Conservation (phyloP, 2,797 vertebrate species). For the Anisognathus igniventris region DNA sequence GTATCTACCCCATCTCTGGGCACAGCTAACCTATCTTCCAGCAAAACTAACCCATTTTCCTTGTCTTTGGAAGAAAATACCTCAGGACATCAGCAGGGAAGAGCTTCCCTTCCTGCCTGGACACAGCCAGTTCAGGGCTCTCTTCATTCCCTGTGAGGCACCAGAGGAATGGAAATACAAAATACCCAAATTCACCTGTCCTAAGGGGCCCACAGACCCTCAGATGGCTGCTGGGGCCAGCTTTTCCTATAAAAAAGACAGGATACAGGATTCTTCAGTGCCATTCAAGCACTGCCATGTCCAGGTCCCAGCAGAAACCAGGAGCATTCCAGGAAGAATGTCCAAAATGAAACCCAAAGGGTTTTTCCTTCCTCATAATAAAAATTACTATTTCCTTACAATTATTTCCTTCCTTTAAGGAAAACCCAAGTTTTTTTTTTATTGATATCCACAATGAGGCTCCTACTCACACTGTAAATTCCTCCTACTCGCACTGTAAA, state of each 20-base stretch:
- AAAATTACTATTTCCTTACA: not conserved
- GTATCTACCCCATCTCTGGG: not conserved
- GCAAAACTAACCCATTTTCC: not conserved
- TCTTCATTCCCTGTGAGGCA: not conserved
- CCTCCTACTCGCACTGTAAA: not conserved
- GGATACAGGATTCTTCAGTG: not conserved
- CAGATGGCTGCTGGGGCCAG: not conserved
- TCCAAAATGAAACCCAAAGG: not conserved
- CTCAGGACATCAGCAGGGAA: not conserved
- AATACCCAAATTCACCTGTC: not conserved
- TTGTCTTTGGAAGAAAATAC: not conserved
- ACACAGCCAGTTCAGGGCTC: not conserved
- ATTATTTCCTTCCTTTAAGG: not conserved
- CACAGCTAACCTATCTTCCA: not conserved
- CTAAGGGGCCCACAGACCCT: not conserved
- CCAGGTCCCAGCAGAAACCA: not conserved
- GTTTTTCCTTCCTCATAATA: not conserved
- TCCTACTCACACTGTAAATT: not conserved
- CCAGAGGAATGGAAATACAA: not conserved
- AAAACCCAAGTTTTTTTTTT: not conserved
- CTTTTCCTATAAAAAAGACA: not conserved
- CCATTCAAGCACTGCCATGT: rapidly evolving
- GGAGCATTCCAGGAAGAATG: not conserved
- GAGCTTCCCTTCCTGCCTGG: not conserved
- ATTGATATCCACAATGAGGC: not conserved